These are phyloP conservation scores for Apeltes quadracus DNA, from an alignment of 2,113 vertebrate species.

Conservation along the genomic window DNA sequence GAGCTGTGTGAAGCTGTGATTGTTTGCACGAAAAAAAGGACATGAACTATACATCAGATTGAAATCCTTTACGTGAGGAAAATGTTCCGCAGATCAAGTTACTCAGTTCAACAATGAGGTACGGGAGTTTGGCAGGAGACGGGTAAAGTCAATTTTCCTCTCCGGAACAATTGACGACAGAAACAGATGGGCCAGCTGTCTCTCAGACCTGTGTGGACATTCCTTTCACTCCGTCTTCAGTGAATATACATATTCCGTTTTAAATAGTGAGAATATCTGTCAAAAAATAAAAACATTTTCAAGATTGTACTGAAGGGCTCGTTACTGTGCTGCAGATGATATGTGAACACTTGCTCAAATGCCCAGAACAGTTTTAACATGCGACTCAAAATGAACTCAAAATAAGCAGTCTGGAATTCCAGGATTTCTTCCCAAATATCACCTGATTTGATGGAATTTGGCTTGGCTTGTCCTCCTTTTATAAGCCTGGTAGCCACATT, in stretches of 20 bases:
- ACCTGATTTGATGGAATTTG: conserved; percentile 58
- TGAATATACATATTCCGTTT: neutral
- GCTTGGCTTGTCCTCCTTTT: conserved; percentile 37
- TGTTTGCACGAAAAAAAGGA: conserved; percentile 38
- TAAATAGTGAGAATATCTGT: conserved; percentile 25
- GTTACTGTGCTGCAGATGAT: conserved; percentile 58
- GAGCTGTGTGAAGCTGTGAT: conserved; percentile 20
- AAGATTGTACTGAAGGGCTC: conserved; percentile 21
- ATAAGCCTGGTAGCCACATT: conserved; percentile 40
- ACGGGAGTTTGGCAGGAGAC: conserved; percentile 42
- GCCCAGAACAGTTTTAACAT: conserved; percentile 67
- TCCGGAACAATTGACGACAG: conserved; percentile 54
- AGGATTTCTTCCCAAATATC: conserved; percentile 64
- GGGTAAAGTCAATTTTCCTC: conserved; percentile 54
- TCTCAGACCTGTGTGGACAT: conserved; percentile 72
- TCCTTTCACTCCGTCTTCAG: conserved; percentile 45
- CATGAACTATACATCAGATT: conserved; percentile 13
- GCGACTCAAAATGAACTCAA: conserved; percentile 75
- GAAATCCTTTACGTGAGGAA: conserved; percentile 38
- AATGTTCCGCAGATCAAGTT: conserved; percentile 12
- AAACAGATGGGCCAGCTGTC: conserved; percentile 78
- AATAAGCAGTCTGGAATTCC: conserved; percentile 77
- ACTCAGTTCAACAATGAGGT: conserved; percentile 40
- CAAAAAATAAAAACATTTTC: neutral
- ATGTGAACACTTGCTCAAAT: conserved; percentile 70